Percentiles rank a stretch among this genome's conserved stretches.
Evolutionary conservation across 2,113 vertebrate species (phyloP).

Genomic region (Chionomys nivalis): DNA sequence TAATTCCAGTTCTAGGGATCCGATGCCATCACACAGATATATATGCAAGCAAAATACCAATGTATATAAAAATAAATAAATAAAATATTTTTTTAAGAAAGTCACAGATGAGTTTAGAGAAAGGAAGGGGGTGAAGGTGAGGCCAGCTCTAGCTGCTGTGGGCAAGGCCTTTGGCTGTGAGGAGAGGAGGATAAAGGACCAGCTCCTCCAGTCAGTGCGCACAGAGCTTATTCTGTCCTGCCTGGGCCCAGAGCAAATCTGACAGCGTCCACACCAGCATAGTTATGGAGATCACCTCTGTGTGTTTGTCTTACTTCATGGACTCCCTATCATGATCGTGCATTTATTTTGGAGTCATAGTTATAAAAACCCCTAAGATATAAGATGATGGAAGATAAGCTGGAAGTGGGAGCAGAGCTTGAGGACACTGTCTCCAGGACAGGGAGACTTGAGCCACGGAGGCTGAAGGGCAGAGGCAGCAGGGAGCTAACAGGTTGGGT

Average conservation of each 20-base stretch:
- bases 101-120: neutral
- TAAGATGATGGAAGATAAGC: neutral
- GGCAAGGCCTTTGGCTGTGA: neutral
- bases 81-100: neutral
- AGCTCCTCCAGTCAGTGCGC: neutral
- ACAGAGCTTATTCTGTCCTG: neutral
- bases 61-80: neutral
- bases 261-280: neutral
- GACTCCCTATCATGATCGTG: neutral
- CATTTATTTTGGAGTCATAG: neutral
- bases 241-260: neutral
- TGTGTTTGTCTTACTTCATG: neutral
- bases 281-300: neutral
- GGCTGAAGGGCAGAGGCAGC: neutral
- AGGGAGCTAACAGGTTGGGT: neutral
- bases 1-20: neutral
- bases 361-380: too few relatives aligned
- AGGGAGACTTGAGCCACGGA: neutral
- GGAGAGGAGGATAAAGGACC: neutral
- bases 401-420: neutral
- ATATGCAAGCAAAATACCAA: neutral
- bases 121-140: neutral
- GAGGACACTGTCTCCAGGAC: neutral
- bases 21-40: neutral
- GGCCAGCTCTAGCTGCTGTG: neutral